phyloP scores from a whole-genome alignment of 2,888 invertebrate species.

The Mantis religiosa region DNA sequence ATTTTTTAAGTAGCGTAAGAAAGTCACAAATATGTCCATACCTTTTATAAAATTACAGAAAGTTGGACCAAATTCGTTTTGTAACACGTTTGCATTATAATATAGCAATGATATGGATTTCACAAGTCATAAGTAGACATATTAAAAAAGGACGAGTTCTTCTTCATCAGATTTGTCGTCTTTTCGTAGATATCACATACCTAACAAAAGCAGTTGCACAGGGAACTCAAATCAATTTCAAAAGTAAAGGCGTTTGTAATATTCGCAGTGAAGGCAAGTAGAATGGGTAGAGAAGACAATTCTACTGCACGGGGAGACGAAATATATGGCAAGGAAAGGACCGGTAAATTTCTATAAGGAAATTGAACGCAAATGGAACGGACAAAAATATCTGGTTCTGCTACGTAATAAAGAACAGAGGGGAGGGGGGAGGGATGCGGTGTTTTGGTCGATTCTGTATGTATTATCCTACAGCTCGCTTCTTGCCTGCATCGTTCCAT shows the following conservation, averaged over 20 bases:
- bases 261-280: not conserved
- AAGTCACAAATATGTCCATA: too few species aligned
- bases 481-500: not conserved
- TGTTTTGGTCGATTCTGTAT: not conserved
- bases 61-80: too few species aligned
- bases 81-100: too few species aligned
- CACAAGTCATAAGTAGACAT: too few species aligned
- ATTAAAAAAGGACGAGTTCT: too few species aligned
- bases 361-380: not conserved
- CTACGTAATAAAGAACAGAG: not conserved
- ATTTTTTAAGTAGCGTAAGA: too few species aligned
- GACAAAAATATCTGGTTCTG: not conserved
- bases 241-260: not conserved
- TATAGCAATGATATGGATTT: too few species aligned
- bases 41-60: too few species aligned
- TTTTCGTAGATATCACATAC: not conserved
- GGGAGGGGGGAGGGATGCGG: not conserved
- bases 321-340: not conserved
- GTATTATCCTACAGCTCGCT: not conserved
- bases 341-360: not conserved
- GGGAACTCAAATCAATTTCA: too few species aligned
- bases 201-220: not conserved
- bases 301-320: not conserved
- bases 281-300: not conserved
- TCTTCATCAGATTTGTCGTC: not conserved